Evolutionary conservation across 2,797 vertebrate species (phyloP), one percentile per base, ranked within the genome.

Genomic region (Botia kubotai): DNA sequence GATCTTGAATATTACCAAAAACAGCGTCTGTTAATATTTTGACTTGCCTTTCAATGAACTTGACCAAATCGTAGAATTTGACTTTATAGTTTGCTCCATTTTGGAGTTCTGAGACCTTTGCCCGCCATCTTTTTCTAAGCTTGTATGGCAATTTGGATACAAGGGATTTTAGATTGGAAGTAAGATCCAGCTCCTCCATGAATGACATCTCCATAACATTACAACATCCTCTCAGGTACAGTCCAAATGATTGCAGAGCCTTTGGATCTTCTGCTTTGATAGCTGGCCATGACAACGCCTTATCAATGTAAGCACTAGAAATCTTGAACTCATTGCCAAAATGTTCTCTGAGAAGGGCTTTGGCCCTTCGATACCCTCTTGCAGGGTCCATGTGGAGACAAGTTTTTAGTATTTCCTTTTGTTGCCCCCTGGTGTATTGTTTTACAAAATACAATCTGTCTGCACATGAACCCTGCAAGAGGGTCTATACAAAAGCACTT

Each of bases 1-100:
- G 19, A 6, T 72, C 52, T 39, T 57, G 23, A 12, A 72, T 13
- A 57, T 72, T 52, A 19, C 70, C 70, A 72, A 72, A 72, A 36
- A 72, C 21, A 29, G 69, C 26, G 17, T 72, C 50, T 12, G 11
- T 36, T 17, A 55, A 10, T 6, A 72, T 55, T 16, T 36, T 55
- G 33, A 17, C 69, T 55, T 72, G 50, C n/a, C 55, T 72, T 72
- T 55, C 50, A 19, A 72, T 21, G 11, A 57, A 72, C 16, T n/a
- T 36, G 70, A 72, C 29, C 19, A 57, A 17, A 72, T 72, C 26
- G 23, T 53, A 72, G 4, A 23, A 71, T 71, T 26, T 26, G 23
- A 26, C 48, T 71, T 71, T n/a, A 53, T 23, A 10, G 52, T 1
- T 67, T 21, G 21, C 13, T 16, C 6, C 69, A 29, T 4, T 71